Evolutionary conservation across 53 echinoderm and acorn worm species (phyloP).

Genomic region (Paelopatides confundens): DNA sequence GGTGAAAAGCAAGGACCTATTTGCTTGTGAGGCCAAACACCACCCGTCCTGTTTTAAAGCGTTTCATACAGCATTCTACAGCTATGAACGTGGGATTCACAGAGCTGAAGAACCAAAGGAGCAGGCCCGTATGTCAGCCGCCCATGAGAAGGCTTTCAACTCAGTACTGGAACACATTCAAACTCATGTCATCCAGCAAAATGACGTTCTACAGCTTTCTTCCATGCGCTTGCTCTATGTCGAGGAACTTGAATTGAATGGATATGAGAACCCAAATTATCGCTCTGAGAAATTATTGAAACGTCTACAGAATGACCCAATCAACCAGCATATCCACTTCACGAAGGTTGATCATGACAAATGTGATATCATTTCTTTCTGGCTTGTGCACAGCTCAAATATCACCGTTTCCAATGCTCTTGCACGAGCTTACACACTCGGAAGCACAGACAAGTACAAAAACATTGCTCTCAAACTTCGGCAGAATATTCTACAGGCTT

Average conservation of each 20-base stretch:
- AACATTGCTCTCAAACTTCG: too few relatives aligned
- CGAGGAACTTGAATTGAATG: conserved; percentile 32
- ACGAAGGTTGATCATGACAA: too few relatives aligned
- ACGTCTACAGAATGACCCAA: too few relatives aligned
- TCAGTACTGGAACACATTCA: conserved; percentile 22
- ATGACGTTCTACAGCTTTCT: conserved; percentile 22
- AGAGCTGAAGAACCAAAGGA: conserved; percentile 15
- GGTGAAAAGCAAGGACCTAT: conserved; percentile 46
- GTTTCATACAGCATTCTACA: conserved; percentile 18
- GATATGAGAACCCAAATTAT: conserved; percentile 21
- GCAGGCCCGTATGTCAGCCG: conserved; percentile 34
- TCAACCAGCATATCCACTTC: too few relatives aligned
- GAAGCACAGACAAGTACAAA: too few relatives aligned
- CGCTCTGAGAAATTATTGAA: too few relatives aligned
- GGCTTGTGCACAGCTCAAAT: too few relatives aligned
- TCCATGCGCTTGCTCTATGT: conserved; percentile 30
- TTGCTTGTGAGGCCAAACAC: conserved; percentile 40
- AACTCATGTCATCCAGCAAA: conserved; percentile 31
- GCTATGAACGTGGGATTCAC: neutral
- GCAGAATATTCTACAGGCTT: too few relatives aligned
- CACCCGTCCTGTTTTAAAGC: conserved; percentile 16
- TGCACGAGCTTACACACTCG: too few relatives aligned
- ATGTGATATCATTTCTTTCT: too few relatives aligned
- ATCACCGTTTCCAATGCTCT: too few relatives aligned
- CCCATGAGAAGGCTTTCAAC: conserved; percentile 26